Conservation (phyloP, 2,113 vertebrate species). For the Galeopterus variegatus region DNA sequence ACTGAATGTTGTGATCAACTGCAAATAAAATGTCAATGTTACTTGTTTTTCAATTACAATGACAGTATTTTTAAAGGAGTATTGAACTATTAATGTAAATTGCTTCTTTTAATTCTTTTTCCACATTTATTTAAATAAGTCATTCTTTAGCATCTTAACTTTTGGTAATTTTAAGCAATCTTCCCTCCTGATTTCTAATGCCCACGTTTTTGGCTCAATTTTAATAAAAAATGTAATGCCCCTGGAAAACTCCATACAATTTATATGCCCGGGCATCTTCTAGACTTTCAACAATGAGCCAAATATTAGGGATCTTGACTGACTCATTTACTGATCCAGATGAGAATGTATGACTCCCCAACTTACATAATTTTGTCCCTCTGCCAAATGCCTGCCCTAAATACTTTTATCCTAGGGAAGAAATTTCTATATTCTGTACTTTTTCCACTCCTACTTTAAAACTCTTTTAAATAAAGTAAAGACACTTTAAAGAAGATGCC, state of each 20-base stretch:
- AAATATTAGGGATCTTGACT: conserved; percentile 46
- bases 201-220: not conserved
- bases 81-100: conserved; percentile 9
- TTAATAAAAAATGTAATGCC: conserved; percentile 42
- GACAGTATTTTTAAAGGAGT: conserved; percentile 18
- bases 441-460: conserved; percentile 33
- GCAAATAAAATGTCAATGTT: not conserved
- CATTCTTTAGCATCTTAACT: conserved; percentile 9
- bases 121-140: not conserved
- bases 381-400: conserved; percentile 14
- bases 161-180: conserved; percentile 14
- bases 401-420: not conserved
- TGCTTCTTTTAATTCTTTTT: not conserved
- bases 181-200: conserved; percentile 12
- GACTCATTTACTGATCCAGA: conserved; percentile 7
- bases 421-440: conserved; percentile 11
- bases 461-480: conserved; percentile 62
- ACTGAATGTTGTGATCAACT: not conserved
- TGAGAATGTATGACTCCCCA: not conserved
- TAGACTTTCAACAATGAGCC: conserved; percentile 7
- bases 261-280: not conserved
- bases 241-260: not conserved
- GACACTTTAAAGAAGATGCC: not conserved
- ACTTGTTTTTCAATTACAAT: conserved; percentile 49
- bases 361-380: conserved; percentile 12